A percentile compares a stretch with the other conserved stretches of the same genome.
phyloP scores from a whole-genome alignment of 2,113 vertebrate species.

The Himantopus leucocephalus region DNA sequence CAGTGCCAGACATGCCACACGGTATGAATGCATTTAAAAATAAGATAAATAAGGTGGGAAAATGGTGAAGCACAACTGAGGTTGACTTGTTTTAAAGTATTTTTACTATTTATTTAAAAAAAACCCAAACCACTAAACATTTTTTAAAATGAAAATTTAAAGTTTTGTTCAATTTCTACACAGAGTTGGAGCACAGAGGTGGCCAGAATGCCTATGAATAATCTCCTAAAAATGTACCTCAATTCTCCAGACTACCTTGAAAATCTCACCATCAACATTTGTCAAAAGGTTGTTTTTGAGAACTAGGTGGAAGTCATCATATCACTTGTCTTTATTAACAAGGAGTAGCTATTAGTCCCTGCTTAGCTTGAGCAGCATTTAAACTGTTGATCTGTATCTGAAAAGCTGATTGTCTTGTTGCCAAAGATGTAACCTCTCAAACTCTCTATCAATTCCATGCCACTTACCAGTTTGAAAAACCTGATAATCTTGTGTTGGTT shows the following conservation, averaged over 20 bases:
- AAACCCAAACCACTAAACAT: neutral
- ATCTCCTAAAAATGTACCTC: fast-evolving
- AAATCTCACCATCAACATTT: neutral
- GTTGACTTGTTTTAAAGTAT: neutral
- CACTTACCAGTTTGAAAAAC: neutral
- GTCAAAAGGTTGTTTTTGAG: neutral
- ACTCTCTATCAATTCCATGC: neutral
- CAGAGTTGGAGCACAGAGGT: neutral
- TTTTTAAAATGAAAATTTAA: neutral
- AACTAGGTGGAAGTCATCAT: neutral
- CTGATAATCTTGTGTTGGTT: neutral
- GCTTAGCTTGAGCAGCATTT: neutral
- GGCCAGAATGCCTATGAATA: neutral
- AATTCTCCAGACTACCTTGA: neutral
- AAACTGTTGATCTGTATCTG: neutral
- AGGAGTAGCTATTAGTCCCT: neutral
- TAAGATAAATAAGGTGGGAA: neutral
- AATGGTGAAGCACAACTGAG: neutral
- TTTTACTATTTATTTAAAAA: neutral
- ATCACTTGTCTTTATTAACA: neutral
- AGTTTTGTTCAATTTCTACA: neutral
- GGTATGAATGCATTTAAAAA: neutral
- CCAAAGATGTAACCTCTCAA: neutral
- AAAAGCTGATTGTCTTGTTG: neutral
- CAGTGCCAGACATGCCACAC: neutral